A percentile compares a stretch with the other conserved stretches of the same genome.
Evolutionary conservation across 1,140 invertebrate genomes (phyloP).

Genomic region (Chrysomallon squamiferum): DNA sequence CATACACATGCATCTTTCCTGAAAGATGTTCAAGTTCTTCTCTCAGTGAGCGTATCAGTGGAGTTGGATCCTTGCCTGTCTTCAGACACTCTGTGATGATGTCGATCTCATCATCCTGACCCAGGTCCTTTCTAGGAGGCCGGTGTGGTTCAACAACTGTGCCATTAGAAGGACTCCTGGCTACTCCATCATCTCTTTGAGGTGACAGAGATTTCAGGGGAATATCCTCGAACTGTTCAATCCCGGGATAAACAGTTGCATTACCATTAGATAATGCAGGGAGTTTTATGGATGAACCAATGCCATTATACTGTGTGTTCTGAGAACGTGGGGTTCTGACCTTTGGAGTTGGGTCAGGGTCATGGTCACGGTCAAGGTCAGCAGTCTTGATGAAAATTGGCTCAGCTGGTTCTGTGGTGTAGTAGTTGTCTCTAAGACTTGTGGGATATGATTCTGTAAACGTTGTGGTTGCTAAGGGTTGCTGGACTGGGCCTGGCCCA

Average conservation of each 20-base stretch:
- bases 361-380: slow-evolving; percentile 1
- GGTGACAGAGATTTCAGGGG: slow-evolving; percentile 6
- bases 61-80: slow-evolving; percentile 19
- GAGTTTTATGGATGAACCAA: not conserved
- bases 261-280: not conserved
- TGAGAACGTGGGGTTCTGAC: not conserved
- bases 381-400: slow-evolving; percentile 24
- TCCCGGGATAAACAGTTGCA: not conserved
- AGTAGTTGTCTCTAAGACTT: slow-evolving; percentile 13
- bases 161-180: slow-evolving; percentile 6
- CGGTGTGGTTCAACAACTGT: slow-evolving; percentile 11
- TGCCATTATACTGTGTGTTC: not conserved
- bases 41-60: slow-evolving; percentile 26
- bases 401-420: slow-evolving; percentile 13
- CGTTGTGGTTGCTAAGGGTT: slow-evolving; percentile 11
- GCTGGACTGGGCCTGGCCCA: slow-evolving; percentile 7
- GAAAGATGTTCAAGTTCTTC: slow-evolving; percentile 22
- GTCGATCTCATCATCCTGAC: slow-evolving; percentile 35
- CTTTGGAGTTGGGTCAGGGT: not conserved
- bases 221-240: slow-evolving; percentile 3
- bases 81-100: slow-evolving; percentile 27
- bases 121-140: slow-evolving; percentile 13
- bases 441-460: slow-evolving; percentile 8
- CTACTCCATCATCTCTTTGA: slow-evolving; percentile 2
- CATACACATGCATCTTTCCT: slow-evolving; percentile 42